phyloP scores from a whole-genome alignment of 2,113 vertebrate species.

The Orientallactaga bullata region DNA sequence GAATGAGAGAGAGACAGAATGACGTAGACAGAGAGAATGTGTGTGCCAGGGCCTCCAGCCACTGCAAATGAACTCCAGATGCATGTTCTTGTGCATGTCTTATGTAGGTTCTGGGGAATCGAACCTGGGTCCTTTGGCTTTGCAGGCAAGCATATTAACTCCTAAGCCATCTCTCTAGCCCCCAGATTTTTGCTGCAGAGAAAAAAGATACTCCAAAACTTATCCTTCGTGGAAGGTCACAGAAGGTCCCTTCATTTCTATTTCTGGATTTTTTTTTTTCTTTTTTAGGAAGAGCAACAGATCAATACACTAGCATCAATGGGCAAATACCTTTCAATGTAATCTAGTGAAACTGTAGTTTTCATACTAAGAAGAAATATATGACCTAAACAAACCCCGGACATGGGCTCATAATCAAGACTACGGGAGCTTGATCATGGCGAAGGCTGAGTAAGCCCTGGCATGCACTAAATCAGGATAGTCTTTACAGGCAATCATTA shows the following conservation, averaged over 20 bases:
- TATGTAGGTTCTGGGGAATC: no score
- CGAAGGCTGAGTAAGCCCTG: constrained; percentile 84
- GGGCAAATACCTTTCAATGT: constrained; percentile 80
- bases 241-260: constrained; percentile 80
- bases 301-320: constrained; percentile 78
- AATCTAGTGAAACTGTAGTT: constrained; percentile 83
- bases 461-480: constrained; percentile 74
- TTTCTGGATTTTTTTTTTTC: constrained; percentile 85
- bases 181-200: constrained; percentile 69
- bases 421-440: constrained; percentile 73
- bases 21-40: no score
- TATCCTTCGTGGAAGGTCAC: constrained; percentile 69
- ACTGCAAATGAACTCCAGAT: no score
- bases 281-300: constrained; percentile 82
- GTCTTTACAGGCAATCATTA: constrained; percentile 82
- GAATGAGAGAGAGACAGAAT: no score
- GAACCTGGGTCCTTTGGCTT: no score
- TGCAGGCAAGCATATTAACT: no score
- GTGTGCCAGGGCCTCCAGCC: no score
- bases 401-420: constrained; percentile 82
- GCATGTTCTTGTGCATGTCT: no score
- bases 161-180: no score
- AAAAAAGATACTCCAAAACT: constrained; percentile 65
- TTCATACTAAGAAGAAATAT: constrained; percentile 84
- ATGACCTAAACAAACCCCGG: constrained; percentile 85